Percentiles rank a stretch among this genome's conserved stretches.
Evolutionary conservation across 2,888 invertebrate species (phyloP).

Genomic region (Pomacea canaliculata): DNA sequence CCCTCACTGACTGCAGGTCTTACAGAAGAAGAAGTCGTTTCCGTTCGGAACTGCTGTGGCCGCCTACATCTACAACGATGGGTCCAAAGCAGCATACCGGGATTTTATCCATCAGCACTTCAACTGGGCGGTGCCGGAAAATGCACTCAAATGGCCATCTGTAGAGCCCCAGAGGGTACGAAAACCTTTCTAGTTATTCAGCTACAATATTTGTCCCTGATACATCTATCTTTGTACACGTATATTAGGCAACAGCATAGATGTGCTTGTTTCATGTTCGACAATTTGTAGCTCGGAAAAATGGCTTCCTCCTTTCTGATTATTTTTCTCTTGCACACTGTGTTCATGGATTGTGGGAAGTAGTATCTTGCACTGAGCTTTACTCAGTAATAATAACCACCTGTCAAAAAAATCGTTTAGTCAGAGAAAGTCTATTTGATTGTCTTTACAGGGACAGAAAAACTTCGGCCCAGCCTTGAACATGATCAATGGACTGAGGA

Average conservation of each 20-base stretch:
- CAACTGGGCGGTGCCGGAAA: constrained; percentile 30
- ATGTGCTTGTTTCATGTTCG: too few species aligned
- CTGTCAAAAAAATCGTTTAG: too few species aligned
- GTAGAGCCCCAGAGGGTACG: constrained; percentile 8
- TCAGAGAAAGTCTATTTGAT: not conserved
- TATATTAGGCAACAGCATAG: too few species aligned
- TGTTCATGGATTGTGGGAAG: too few species aligned
- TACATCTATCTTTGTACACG: too few species aligned
- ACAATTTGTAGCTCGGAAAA: too few species aligned
- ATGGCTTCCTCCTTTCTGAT: too few species aligned
- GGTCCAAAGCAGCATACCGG: constrained; percentile 15
- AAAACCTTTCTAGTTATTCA: too few species aligned
- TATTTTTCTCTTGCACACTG: too few species aligned
- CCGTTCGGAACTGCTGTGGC: constrained; percentile 29
- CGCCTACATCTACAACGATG: constrained; percentile 19
- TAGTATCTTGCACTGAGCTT: too few species aligned
- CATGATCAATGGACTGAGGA: not conserved
- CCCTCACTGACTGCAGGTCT: constrained; percentile 7
- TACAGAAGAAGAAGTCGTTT: constrained; percentile 28
- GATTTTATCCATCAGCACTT: constrained; percentile 30
- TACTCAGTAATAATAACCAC: too few species aligned
- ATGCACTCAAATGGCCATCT: constrained; percentile 25
- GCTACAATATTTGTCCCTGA: too few species aligned
- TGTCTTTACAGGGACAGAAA: not conserved
- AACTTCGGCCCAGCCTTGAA: not conserved